Conservation (phyloP, 2,797 vertebrate species). For the Scleropages formosus region DNA sequence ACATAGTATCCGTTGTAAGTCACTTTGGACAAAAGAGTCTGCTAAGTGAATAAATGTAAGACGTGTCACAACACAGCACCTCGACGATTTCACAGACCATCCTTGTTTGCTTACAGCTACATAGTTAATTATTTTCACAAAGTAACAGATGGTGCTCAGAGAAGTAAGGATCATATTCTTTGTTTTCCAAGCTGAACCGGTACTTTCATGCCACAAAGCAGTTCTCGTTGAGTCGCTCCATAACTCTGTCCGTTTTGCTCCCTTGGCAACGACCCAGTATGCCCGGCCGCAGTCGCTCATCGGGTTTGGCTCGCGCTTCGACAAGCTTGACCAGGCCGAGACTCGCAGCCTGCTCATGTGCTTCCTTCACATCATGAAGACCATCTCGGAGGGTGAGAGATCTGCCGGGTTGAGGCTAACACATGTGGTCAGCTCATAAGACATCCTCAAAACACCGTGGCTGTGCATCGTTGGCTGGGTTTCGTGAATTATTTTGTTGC, state of each 20-base stretch:
- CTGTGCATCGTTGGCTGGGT: no score
- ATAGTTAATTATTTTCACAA: not conserved
- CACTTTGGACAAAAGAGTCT: no score
- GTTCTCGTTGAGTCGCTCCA: not conserved
- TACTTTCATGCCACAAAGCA: no score
- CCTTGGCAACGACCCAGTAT: conserved; percentile 67
- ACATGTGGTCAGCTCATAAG: not conserved
- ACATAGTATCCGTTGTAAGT: no score
- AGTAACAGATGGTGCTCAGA: not conserved
- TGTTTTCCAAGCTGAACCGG: no score
- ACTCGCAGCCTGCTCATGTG: conserved; percentile 94
- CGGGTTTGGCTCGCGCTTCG: conserved; percentile 90
- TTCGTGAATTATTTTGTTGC: no score
- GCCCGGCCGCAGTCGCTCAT: conserved; percentile 91
- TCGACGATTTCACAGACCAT: not conserved
- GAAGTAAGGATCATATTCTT: not conserved
- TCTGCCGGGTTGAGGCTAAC: not conserved
- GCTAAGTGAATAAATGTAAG: no score
- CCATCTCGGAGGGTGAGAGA: conserved; percentile 86
- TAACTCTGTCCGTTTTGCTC: not conserved
- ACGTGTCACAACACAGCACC: no score
- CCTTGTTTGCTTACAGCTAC: not conserved
- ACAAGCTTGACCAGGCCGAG: conserved; percentile 97
- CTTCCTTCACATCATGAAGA: conserved; percentile 99
- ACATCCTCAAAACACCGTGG: not conserved